Evolutionary conservation across 2,797 vertebrate genomes (phyloP), one percentile per base, ranked within the genome.

Genomic region (Lagocephalus sceleratus): DNA sequence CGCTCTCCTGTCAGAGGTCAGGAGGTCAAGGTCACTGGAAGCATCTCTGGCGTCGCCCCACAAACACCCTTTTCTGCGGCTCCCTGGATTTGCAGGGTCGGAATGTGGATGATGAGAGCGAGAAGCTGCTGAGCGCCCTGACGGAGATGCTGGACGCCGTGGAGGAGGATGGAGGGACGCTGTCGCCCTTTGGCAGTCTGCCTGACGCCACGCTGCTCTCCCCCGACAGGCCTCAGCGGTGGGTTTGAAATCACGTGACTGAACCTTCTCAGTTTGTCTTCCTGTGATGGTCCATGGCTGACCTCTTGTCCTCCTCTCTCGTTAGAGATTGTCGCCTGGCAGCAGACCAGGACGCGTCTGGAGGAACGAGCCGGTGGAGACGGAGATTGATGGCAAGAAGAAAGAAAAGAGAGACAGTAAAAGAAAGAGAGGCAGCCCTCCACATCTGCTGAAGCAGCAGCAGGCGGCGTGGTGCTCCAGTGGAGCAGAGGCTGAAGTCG

Each of bases 61-160:
- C 9, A 8, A 20, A 11, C 6, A 12, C 16, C 11, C 9, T 4
- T 2, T 14, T 44, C 5, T 53, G n/a, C 46, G 6, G n/a, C 2
- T 2, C 12, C 16, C 16, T 2, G 5, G 12, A 15, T 46, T 54
- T 54, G 22, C 42, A 92, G 90, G 87, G 75, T 71, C 93, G 88
- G 71, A 82, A 64, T 15, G 68, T 32, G 61, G 94, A 96, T 66
- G 94, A 92, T 2, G 94, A 94, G 72, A 96, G 89, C 0, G 94
- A 94, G 73, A 87, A 90, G 0, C 83, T 99, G 67, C 90, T 99
- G 64, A 94, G 92, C 0, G 94, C 95, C 43, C 89, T 98, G 72
- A 95, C 91, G 0, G 95, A 99, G 85, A 98, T 98, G 74, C 83
- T 99, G 82, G 97, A 96, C 83, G 93, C 91, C 56, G 94, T 94